Percentiles rank a stretch among this genome's conserved stretches.
Evolutionary conservation across 30 jellyfish, hydroid and myxozoan genomes (phyloP).

Genomic region (Haliclystus octoradiatus): DNA sequence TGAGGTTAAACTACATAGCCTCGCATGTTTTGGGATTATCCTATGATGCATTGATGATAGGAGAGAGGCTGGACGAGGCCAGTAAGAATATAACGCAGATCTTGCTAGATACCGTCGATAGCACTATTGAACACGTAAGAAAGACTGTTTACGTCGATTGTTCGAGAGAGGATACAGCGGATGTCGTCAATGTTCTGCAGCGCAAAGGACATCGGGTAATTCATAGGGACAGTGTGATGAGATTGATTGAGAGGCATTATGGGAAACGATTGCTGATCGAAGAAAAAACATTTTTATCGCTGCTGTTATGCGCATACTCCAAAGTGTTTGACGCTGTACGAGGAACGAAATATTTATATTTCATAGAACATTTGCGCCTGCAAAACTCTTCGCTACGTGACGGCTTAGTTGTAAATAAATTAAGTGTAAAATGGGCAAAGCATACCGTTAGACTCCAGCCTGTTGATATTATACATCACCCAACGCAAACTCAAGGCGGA

Average conservation of each 20-base stretch:
- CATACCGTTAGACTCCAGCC: constrained; percentile 48
- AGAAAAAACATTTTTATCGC: constrained; percentile 18
- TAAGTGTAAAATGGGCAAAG: constrained; percentile 81
- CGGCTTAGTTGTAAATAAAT: constrained; percentile 60
- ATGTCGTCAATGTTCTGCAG: constrained; percentile 20
- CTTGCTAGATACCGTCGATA: background rate
- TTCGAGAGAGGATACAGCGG: constrained; percentile 11
- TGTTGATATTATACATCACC: constrained; percentile 36
- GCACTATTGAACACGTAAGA: background rate
- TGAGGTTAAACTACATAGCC: constrained; percentile 14
- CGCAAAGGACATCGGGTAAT: constrained; percentile 37
- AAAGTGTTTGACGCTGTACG: constrained; percentile 30
- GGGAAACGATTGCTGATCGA: background rate
- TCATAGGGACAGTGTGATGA: constrained; percentile 16
- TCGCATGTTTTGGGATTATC: constrained; percentile 22
- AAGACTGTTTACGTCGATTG: constrained; percentile 29
- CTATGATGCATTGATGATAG: constrained; percentile 26
- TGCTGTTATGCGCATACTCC: constrained; percentile 77
- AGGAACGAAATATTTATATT: constrained; percentile 46
- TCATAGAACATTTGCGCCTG: constrained; percentile 74
- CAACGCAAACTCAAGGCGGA: no score
- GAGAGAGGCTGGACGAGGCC: background rate
- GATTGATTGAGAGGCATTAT: background rate
- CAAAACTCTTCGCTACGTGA: constrained; percentile 68
- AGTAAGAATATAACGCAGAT: background rate